Percentiles rank a stretch among this genome's conserved stretches.
phyloP scores from a whole-genome alignment of 2,888 invertebrate genomes.

The Cepaea hortensis region DNA sequence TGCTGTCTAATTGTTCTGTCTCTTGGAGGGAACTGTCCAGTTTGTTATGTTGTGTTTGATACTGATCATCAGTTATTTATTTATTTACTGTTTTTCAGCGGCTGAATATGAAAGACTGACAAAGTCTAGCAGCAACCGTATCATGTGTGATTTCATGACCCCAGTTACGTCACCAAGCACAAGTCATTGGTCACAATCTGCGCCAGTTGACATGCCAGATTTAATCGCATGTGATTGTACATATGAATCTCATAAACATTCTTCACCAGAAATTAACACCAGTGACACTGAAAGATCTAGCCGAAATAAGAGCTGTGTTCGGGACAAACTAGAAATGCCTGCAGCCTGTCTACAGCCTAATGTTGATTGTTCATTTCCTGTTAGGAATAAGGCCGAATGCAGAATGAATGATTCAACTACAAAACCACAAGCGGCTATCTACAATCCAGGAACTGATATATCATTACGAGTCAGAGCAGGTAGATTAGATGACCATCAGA shows the following conservation, averaged over 20 bases:
- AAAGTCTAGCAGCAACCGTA: not conserved
- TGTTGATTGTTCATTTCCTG: not conserved
- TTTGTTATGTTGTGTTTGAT: not conserved
- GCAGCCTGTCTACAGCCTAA: not conserved
- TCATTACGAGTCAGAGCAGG: too few species aligned
- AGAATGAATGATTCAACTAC: not conserved
- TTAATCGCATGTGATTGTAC: not conserved
- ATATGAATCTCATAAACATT: not conserved
- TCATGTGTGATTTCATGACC: not conserved
- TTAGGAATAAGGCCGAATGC: not conserved
- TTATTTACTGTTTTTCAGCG: constrained; percentile 1
- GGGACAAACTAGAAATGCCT: not conserved
- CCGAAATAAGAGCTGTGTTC: too few species aligned
- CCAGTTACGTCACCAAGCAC: not conserved
- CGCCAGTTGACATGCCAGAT: not conserved
- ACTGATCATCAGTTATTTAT: not conserved
- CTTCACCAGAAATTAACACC: not conserved
- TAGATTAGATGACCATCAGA: too few species aligned
- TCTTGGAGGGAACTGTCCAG: not conserved
- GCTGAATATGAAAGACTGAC: not conserved
- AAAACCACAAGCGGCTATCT: not conserved
- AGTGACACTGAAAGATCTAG: not conserved
- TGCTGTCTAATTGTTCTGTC: too few species aligned
- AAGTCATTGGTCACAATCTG: not conserved
- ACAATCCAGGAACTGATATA: too few species aligned